A percentile compares a stretch with the other conserved stretches of the same genome.
Evolutionary conservation across 2,113 vertebrate species (phyloP).

Genomic region (Pseudolaguvia tuberculata): DNA sequence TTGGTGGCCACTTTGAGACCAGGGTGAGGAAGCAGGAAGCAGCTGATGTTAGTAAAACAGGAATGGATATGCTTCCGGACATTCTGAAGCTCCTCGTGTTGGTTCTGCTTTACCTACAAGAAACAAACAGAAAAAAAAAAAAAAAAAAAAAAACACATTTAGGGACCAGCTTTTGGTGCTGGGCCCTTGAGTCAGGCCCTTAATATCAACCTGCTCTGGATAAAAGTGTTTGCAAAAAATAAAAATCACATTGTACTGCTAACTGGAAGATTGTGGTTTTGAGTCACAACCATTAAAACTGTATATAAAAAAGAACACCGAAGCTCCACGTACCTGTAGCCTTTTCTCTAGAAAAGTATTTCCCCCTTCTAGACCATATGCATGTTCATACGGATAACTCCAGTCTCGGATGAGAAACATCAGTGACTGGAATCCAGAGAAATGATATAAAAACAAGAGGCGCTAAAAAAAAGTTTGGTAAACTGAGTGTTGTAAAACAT

Average conservation of each 20-base stretch:
- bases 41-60: conserved; percentile 81
- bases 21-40: conserved; percentile 84
- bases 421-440: conserved; percentile 57
- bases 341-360: conserved; percentile 76
- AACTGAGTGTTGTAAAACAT: conserved; percentile 18
- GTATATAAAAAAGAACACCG: background rate
- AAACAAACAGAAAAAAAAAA: background rate
- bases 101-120: conserved; percentile 80
- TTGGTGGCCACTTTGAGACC: conserved; percentile 86
- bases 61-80: conserved; percentile 88
- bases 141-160: background rate
- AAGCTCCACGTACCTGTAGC: conserved; percentile 68
- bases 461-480: background rate
- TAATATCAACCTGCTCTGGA: no score
- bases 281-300: no score
- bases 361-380: conserved; percentile 79
- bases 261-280: no score
- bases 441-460: background rate
- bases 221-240: no score
- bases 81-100: conserved; percentile 87
- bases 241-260: no score
- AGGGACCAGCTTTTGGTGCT: no score
- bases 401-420: conserved; percentile 89
- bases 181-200: no score
- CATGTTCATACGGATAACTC: conserved; percentile 85